These are phyloP conservation scores for Dryobates pubescens DNA, from an alignment of 2,797 vertebrate species.

Conservation along the genomic window DNA sequence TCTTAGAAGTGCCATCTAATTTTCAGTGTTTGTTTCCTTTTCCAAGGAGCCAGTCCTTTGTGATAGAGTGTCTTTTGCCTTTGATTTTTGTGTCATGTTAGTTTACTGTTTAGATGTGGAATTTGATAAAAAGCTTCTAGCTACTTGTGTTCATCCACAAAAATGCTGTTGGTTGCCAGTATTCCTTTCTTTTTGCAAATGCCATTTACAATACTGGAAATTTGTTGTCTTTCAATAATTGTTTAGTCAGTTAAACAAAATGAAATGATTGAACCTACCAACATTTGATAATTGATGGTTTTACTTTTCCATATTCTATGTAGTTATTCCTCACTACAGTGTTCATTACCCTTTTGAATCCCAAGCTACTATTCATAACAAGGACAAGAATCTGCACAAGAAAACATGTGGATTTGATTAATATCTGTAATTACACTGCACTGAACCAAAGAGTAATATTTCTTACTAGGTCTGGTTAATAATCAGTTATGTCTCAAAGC, in stretches of 20 bases:
- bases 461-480: slow-evolving; percentile 41
- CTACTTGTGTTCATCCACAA: background rate
- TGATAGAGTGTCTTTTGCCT: background rate
- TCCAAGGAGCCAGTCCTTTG: background rate
- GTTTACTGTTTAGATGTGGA: background rate
- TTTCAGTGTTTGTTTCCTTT: background rate
- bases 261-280: background rate
- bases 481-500: slow-evolving; percentile 56
- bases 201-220: background rate
- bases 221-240: background rate
- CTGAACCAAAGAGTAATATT: slow-evolving; percentile 41
- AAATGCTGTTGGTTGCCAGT: background rate
- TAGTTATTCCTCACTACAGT: background rate
- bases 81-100: background rate
- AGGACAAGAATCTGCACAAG: slow-evolving; percentile 4
- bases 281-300: background rate
- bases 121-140: background rate
- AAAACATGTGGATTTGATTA: slow-evolving; percentile 46
- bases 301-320: background rate
- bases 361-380: background rate
- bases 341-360: slow-evolving; percentile 31
- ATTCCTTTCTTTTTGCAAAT: background rate
- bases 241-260: background rate
- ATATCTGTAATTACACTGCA: slow-evolving; percentile 54
- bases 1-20: background rate